Evolutionary conservation across 2,888 invertebrate species (phyloP).

Genomic region (Stenotaenia linearis): DNA sequence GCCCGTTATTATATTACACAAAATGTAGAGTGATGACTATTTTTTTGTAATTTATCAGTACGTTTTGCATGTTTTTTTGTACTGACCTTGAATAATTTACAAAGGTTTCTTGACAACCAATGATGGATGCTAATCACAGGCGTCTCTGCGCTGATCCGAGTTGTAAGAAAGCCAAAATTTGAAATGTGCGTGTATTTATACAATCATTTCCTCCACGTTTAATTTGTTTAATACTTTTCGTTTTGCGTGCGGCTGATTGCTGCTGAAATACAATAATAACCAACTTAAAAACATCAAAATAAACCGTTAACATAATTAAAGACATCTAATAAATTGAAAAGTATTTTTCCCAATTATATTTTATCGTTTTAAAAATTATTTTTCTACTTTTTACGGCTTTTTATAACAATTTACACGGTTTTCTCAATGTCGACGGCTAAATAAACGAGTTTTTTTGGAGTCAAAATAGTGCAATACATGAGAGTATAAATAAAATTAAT

Average conservation of each 20-base stretch:
- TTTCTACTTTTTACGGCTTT: no score
- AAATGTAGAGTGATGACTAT: background rate
- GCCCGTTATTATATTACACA: slow-evolving; percentile 19
- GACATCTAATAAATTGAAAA: no score
- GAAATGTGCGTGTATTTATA: slow-evolving; percentile 6
- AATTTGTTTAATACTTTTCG: background rate
- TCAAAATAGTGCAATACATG: background rate
- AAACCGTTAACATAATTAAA: no score
- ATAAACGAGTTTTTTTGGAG: no score
- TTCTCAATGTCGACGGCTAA: no score
- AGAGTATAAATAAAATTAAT: background rate
- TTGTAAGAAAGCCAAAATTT: background rate
- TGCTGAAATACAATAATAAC: background rate
- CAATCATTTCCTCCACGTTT: background rate
- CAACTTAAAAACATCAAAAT: no score
- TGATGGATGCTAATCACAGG: slow-evolving; percentile 21
- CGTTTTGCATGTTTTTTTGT: background rate
- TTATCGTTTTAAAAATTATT: no score
- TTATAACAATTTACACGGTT: no score
- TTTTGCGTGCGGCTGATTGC: background rate
- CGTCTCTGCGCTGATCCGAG: background rate
- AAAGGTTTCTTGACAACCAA: background rate
- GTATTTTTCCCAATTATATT: no score
- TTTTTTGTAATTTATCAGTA: background rate
- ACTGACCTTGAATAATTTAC: slow-evolving; percentile 5